phyloP scores from a whole-genome alignment of 2,797 vertebrate genomes.

The Synaphobranchus kaupii region DNA sequence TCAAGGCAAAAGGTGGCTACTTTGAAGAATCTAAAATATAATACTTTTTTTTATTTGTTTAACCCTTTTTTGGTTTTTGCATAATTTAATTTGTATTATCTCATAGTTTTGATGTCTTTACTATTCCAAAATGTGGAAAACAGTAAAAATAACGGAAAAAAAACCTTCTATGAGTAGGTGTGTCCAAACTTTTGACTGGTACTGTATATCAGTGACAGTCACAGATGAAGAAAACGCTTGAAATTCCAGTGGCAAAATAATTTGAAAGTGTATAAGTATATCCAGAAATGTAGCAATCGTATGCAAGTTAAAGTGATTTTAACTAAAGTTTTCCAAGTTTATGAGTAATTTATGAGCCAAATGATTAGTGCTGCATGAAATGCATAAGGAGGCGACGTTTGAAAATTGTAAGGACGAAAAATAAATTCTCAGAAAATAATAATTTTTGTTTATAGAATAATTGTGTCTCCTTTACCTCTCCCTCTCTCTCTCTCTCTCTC shows the following conservation, averaged over 20 bases:
- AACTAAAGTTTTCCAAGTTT: background rate
- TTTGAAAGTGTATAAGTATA: background rate
- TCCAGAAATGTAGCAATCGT: background rate
- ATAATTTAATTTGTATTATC: too few species aligned
- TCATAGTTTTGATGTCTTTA: too few species aligned
- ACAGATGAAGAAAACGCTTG: background rate
- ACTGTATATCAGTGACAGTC: background rate
- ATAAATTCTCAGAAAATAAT: background rate
- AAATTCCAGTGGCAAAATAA: background rate
- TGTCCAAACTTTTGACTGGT: too few species aligned
- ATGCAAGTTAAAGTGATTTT: background rate
- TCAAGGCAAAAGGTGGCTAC: too few species aligned
- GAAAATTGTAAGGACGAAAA: background rate
- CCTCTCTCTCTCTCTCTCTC: background rate
- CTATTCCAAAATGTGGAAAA: too few species aligned
- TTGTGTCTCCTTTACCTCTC: background rate
- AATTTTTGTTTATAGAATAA: background rate
- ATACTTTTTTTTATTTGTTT: too few species aligned
- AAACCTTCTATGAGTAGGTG: too few species aligned
- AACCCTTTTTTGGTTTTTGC: too few species aligned
- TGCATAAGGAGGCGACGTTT: background rate
- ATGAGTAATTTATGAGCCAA: background rate
- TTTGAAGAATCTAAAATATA: too few species aligned
- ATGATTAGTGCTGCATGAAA: background rate
- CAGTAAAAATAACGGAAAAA: too few species aligned